Evolutionary conservation across 2,113 vertebrate species (phyloP).

Genomic region (Hyaena hyaena): DNA sequence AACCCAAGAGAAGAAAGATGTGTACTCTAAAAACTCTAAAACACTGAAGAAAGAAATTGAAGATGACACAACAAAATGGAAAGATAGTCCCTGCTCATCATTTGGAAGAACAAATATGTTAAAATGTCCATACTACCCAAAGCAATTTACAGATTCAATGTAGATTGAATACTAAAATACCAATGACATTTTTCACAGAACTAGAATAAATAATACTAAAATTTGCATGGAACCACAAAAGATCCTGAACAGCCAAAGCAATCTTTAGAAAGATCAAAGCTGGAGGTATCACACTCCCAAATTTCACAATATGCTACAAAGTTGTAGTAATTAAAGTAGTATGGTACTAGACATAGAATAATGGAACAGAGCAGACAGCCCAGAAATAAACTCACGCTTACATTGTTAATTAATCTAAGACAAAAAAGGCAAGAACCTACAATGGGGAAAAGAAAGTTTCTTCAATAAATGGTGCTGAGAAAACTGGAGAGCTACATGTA

Average conservation of each 20-base stretch:
- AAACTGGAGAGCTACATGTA: not conserved
- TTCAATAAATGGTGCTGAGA: not conserved
- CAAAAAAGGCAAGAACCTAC: not conserved
- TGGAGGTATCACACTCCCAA: not conserved
- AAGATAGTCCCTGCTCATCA: not conserved
- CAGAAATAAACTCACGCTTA: not conserved
- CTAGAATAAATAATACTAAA: not conserved
- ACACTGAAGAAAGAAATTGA: not conserved
- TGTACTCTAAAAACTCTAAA: not conserved
- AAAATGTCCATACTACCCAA: not conserved
- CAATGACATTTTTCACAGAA: not conserved
- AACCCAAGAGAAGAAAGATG: not conserved
- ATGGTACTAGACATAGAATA: not conserved
- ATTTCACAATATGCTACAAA: not conserved
- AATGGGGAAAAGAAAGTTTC: not conserved
- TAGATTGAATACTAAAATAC: not conserved
- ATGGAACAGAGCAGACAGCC: not conserved
- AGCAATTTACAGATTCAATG: not conserved
- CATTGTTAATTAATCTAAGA: not conserved
- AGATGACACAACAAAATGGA: not conserved
- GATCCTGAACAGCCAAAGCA: not conserved
- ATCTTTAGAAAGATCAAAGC: not conserved
- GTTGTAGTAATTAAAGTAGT: not conserved
- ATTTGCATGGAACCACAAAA: not conserved
- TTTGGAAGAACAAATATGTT: not conserved